Base-by-base conservation (phyloP, 2,888 invertebrate genomes). In the Portevinia maculata region DNA sequence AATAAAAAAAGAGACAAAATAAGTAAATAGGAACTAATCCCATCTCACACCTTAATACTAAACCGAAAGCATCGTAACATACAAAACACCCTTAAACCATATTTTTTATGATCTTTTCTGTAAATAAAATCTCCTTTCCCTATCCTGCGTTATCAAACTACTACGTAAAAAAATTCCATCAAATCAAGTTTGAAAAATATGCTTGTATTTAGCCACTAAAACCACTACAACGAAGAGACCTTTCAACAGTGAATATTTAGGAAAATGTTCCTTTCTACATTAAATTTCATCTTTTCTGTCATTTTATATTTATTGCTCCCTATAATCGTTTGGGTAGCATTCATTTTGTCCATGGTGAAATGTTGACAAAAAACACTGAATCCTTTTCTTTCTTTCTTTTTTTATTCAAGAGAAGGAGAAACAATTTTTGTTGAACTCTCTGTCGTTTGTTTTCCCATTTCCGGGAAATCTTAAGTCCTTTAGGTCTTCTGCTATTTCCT, bases 221-320 rank as follows among this genome's bases (percentile, higher is more conserved):
- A 28, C 4, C 6, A 19, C 34, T 46, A 46, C 46, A 9, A 41
- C 21, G 41, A 67, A 67, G n/a, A 52, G 24, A 1, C 37, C 0
- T n/a, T 41, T 59, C 41, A 60, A 70, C 59, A 11, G 15, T 15
- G 59, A 39, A 57, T 69, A 37, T 37, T 4, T 8, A 37, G 8
- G 15, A 44, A 70, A 70, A 70, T 70, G 48, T 21, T 59, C 70
- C 32, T 50, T 52, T 60, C 60, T 70, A 30, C 59, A 70, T 70
- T 41, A 41, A 59, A 60, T 60, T 70, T 52, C 30, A 52, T 70
- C 57, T 39, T 52, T 59, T 60, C 50, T 59, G 39, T 46, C 17
- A 52, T 70, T n/a, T 15, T 50, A 70, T 52, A 50, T 39, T 60
- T 70, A 70, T 60, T 59, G 70, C 70, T 59, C 24, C 24, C 24